Percentiles rank a stretch among this genome's conserved stretches.
phyloP scores from a whole-genome alignment of 2,797 vertebrate genomes.

The Enteromius thamalakanensis region DNA sequence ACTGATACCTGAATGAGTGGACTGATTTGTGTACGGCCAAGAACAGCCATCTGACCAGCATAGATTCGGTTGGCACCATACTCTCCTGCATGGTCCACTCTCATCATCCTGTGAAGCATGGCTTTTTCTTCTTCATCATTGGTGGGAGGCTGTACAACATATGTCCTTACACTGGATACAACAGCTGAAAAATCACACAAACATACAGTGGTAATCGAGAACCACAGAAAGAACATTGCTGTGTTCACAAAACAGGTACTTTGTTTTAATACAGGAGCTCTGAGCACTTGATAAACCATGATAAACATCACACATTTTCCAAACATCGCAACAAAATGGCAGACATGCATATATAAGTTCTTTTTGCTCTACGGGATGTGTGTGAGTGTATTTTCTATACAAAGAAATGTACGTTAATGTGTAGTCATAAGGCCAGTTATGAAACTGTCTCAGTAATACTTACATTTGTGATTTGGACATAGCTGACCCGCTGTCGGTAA shows the following conservation, averaged over 20 bases:
- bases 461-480: background rate
- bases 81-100: slow-evolving; percentile 95
- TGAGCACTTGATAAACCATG: background rate
- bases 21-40: slow-evolving; percentile 81
- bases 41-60: slow-evolving; percentile 94
- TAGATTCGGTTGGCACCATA: slow-evolving; percentile 96
- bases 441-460: background rate
- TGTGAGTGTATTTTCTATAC: background rate
- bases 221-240: background rate
- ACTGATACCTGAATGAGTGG: slow-evolving; percentile 88
- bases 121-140: slow-evolving; percentile 71
- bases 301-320: background rate
- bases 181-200: background rate
- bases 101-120: slow-evolving; percentile 84
- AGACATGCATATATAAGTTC: background rate
- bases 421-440: background rate
- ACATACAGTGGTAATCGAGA: background rate
- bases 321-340: background rate
- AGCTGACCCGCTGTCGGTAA: background rate
- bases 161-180: slow-evolving; percentile 57
- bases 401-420: background rate
- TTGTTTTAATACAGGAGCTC: background rate
- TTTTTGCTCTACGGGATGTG: background rate
- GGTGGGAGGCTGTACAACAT: slow-evolving; percentile 70
- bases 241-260: background rate